Percentiles rank a stretch among this genome's conserved stretches.
These are phyloP conservation scores for Noctua janthina DNA, from an alignment of 2,888 invertebrate species.

Conservation along the genomic window DNA sequence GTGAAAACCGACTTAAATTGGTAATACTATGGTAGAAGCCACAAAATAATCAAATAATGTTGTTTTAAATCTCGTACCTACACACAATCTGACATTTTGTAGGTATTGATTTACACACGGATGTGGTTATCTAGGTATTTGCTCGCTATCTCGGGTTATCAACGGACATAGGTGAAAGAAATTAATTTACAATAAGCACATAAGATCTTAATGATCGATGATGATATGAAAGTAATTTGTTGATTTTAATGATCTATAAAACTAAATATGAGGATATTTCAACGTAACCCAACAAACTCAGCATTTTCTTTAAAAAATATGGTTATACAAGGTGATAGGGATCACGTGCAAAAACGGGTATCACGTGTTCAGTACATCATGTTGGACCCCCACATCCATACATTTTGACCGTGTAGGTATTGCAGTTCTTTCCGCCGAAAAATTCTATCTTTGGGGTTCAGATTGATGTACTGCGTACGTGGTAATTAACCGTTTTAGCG, in stretches of 20 bases:
- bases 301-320: not conserved
- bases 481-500: too few species aligned
- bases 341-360: too few species aligned
- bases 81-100: conserved; percentile 6
- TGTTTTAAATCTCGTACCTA: not conserved
- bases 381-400: too few species aligned
- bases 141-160: conserved; percentile 33
- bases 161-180: conserved; percentile 1
- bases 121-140: conserved; percentile 45
- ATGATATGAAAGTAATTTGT: conserved; percentile 1
- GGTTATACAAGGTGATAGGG: too few species aligned
- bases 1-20: not conserved
- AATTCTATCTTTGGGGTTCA: too few species aligned
- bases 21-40: not conserved
- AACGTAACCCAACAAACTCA: not conserved
- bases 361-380: too few species aligned
- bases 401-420: too few species aligned
- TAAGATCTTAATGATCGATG: conserved; percentile 27
- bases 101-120: conserved; percentile 33
- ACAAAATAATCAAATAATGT: not conserved
- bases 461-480: too few species aligned
- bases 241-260: conserved; percentile 1
- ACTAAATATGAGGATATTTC: not conserved
- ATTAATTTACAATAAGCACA: conserved; percentile 19
- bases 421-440: too few species aligned